Base-by-base conservation (phyloP, 2,888 invertebrate genomes). In the Drosophila nr. perissopoda region DNA sequence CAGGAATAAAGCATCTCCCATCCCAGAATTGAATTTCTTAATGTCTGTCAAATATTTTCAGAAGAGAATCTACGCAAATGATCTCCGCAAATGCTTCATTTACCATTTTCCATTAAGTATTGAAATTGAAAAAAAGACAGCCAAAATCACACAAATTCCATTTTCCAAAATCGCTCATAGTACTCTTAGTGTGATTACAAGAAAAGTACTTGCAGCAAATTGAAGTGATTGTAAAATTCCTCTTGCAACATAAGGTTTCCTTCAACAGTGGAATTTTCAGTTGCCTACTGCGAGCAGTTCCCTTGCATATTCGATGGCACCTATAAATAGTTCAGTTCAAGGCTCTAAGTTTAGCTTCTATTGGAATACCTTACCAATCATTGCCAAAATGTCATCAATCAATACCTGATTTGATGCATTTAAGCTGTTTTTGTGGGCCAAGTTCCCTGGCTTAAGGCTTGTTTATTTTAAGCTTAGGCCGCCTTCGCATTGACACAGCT, bases 401-500 rank as follows among this genome's bases (percentile, higher is more conserved):
- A 56, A 74, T 69, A 74, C 29, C 52, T 56, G 46, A 56, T 48
- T 48, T 18, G 31, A 29, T 40, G 48, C 18, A 10, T 60, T 8
- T 51, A 49, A 25, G 40, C 7, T 13, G 8, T 7, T 33, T 54
- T 54, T 54, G 25, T 21, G 38, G 31, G 59, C 42, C 1, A 48
- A 66, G 48, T 38, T 46, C 25, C 31, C 63, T 40, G 52, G 33
- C 74, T 71, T 54, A 77, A 87, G 67, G 63, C 65, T 61, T 74
- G 82, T 76, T 68, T 88, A 85, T 84, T 88, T 88, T 77, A 57
- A 72, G 72, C 68, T 10, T 11, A 75, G 33, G 11, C 59, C 40
- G 62, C 29, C 66, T 42, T 72, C 31, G 78, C 86, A 86, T 81
- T 88, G 84, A 86, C 86, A 85, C 62, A 88, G 60, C 65, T 85